These are phyloP conservation scores for Chondrosia reniformis DNA, from an alignment of 37 sponge, comb jelly and placozoan species.

Conservation along the genomic window DNA sequence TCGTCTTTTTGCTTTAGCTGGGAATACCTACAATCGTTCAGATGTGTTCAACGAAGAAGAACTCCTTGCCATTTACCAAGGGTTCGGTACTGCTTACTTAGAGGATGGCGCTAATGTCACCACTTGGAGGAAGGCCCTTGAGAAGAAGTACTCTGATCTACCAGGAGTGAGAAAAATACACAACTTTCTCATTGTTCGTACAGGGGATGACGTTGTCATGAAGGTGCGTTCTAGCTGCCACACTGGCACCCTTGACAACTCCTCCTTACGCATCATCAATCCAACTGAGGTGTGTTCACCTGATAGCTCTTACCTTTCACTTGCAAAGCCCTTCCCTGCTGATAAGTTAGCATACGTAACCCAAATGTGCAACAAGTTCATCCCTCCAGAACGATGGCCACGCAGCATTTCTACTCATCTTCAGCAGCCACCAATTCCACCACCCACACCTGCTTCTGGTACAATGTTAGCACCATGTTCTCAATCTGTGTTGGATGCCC, in stretches of 20 bases:
- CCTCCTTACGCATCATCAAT: neutral
- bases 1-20: constrained; percentile 30
- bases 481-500: neutral
- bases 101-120: constrained; percentile 17
- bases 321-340: neutral
- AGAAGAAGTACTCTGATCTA: constrained; percentile 25
- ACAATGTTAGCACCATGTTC: neutral
- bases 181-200: constrained; percentile 15
- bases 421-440: neutral
- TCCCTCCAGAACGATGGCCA: constrained; percentile 31
- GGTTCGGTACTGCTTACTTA: neutral
- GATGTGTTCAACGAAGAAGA: constrained; percentile 34
- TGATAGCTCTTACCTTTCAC: neutral
- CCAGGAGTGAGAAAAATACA: constrained; percentile 33
- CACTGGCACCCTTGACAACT: neutral
- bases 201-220: constrained; percentile 5
- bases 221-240: constrained; percentile 20
- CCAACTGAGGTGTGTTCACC: neutral
- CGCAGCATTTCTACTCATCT: neutral
- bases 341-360: constrained; percentile 23
- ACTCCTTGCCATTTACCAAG: neutral
- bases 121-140: constrained; percentile 17
- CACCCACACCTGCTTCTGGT: neutral
- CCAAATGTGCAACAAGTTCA: constrained; percentile 36
- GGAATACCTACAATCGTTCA: constrained; percentile 10